Conservation (phyloP, 2,888 invertebrate genomes). For the Metallyticus violacea region DNA sequence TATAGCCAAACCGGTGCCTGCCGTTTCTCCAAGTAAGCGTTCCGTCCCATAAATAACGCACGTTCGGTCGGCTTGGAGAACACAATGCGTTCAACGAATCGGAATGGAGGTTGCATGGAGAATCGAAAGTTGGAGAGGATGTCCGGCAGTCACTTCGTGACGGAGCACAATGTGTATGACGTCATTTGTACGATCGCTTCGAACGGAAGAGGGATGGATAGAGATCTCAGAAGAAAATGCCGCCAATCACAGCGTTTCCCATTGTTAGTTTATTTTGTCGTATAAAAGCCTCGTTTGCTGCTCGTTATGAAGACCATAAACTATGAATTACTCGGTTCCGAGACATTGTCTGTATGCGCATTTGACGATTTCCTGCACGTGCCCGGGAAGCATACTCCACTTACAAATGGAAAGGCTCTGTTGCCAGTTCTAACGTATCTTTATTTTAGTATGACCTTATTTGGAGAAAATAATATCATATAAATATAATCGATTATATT, state of each 20-base stretch:
- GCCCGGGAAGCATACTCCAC: neutral
- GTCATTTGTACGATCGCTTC: constrained; percentile 8
- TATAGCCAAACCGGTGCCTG: neutral
- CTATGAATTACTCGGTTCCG: neutral
- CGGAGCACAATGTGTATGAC: constrained; percentile 6
- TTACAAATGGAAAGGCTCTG: neutral
- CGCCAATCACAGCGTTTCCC: neutral
- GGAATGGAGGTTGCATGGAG: neutral
- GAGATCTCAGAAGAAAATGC: neutral
- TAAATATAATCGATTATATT: no score
- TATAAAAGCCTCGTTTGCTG: neutral
- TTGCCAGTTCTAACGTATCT: neutral
- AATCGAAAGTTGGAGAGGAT: neutral
- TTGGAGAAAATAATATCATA: neutral
- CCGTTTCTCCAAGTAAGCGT: neutral
- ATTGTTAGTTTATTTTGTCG: neutral
- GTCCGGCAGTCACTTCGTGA: neutral
- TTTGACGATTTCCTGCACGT: neutral
- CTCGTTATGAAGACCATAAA: neutral
- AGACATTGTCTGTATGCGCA: neutral
- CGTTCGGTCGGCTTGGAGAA: neutral
- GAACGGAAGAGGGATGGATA: neutral
- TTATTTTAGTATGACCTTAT: no score
- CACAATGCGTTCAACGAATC: constrained; percentile 5
- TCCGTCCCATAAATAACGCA: neutral